Conservation (phyloP, 92 coral and sea anemone genomes). For the Porites lobata region DNA sequence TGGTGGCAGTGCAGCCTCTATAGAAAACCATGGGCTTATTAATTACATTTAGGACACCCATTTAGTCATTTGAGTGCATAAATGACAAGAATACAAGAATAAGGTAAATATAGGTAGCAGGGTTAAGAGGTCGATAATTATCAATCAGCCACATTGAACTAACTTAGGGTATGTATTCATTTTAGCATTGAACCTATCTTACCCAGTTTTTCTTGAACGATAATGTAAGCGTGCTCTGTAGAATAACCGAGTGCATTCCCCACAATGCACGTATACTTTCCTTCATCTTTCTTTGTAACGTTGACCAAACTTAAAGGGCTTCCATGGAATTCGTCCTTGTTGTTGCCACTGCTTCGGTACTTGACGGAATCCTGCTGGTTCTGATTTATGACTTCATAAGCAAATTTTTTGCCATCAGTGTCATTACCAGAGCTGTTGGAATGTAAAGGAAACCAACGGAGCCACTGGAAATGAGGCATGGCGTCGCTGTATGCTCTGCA, state of each 20-base stretch:
- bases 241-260: conserved; percentile 93
- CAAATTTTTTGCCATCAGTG: conserved; percentile 10
- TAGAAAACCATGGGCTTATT: too few species aligned
- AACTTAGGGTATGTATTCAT: too few species aligned
- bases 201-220: conserved; percentile 53
- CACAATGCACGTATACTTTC: conserved; percentile 91
- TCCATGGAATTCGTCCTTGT: conserved; percentile 81
- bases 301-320: conserved; percentile 81
- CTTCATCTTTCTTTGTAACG: conserved; percentile 77
- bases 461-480: conserved; percentile 98
- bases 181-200: neutral
- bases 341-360: conserved; percentile 2
- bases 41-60: too few species aligned
- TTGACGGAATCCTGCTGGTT: conserved; percentile 23
- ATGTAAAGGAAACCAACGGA: conserved; percentile 62
- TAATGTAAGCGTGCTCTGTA: conserved; percentile 55
- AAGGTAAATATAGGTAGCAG: too few species aligned
- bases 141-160: too few species aligned
- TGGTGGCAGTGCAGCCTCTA: too few species aligned
- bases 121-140: too few species aligned
- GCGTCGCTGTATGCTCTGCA: conserved; percentile 91
- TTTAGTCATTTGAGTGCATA: too few species aligned
- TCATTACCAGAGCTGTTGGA: conserved; percentile 59
- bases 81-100: too few species aligned
- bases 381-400: conserved; percentile 80